Percentiles rank a stretch among this genome's conserved stretches.
These are phyloP conservation scores for Hydrochoerus hydrochaeris DNA, from an alignment of 2,113 vertebrate genomes.

Conservation along the genomic window DNA sequence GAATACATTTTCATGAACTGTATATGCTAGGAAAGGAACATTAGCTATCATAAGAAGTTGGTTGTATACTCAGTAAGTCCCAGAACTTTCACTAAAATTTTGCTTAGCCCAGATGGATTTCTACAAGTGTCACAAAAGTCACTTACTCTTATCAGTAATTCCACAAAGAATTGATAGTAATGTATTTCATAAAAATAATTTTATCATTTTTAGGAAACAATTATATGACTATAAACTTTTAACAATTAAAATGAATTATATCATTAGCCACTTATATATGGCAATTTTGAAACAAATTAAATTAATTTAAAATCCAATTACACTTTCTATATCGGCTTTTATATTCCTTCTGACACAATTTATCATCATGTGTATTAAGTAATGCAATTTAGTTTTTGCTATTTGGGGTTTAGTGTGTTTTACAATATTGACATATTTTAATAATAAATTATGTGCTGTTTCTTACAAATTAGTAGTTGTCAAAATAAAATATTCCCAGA, in stretches of 20 bases:
- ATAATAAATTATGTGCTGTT: conserved; percentile 10
- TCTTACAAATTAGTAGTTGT: not conserved
- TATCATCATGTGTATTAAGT: conserved; percentile 42
- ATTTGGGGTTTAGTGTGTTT: conserved; percentile 42
- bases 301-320: conserved; percentile 62
- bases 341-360: conserved; percentile 42
- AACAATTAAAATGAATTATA: conserved; percentile 26
- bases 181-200: conserved; percentile 43
- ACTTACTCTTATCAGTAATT: conserved; percentile 33
- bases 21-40: not conserved
- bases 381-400: conserved; percentile 40
- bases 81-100: not conserved
- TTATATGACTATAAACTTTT: conserved; percentile 42
- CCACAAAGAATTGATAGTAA: conserved; percentile 3
- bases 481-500: conserved; percentile 35
- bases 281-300: conserved; percentile 59
- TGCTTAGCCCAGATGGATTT: not conserved
- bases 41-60: not conserved
- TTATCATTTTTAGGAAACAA: conserved; percentile 45
- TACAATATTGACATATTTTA: conserved; percentile 43
- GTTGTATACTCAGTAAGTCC: not conserved
- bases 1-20: not conserved
- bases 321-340: conserved; percentile 17
- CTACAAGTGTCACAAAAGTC: not conserved
- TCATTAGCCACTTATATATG: conserved; percentile 48